Conservation (phyloP, 2,888 invertebrate species). For the Trachelus stipa region DNA sequence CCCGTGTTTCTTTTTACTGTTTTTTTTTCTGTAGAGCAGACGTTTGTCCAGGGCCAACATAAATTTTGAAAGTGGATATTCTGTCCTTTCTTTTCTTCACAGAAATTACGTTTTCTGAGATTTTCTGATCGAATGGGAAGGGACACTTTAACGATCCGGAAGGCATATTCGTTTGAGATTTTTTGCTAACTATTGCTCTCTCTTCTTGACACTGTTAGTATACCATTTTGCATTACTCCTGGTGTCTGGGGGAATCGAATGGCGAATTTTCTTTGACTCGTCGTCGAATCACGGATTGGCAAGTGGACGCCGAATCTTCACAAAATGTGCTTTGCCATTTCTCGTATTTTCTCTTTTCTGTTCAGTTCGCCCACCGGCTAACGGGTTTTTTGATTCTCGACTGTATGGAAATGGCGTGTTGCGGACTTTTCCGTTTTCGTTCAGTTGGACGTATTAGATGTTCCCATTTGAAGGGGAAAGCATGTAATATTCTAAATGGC, state of each 20-base stretch:
- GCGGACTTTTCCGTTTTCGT: neutral
- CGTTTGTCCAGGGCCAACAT: neutral
- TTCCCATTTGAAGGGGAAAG: neutral
- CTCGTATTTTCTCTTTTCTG: neutral
- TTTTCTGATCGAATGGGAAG: neutral
- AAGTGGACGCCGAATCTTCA: neutral
- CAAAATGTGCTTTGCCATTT: neutral
- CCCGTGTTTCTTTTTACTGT: neutral
- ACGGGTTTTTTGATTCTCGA: neutral
- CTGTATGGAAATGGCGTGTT: neutral
- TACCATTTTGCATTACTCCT: neutral
- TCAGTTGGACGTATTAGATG: neutral
- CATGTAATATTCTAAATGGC: neutral
- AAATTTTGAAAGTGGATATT: neutral
- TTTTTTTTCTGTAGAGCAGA: neutral
- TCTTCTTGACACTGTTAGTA: neutral
- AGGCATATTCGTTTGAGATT: neutral
- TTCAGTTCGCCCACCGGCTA: neutral
- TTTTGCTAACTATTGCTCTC: neutral
- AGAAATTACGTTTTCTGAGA: neutral
- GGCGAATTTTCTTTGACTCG: neutral
- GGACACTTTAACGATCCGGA: neutral
- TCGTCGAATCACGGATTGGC: neutral
- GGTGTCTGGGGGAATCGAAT: neutral
- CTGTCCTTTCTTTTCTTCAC: neutral